Percentiles rank a stretch among this genome's conserved stretches.
These are phyloP conservation scores for Sicus ferrugineus DNA, from an alignment of 2,888 invertebrate species.

Conservation along the genomic window DNA sequence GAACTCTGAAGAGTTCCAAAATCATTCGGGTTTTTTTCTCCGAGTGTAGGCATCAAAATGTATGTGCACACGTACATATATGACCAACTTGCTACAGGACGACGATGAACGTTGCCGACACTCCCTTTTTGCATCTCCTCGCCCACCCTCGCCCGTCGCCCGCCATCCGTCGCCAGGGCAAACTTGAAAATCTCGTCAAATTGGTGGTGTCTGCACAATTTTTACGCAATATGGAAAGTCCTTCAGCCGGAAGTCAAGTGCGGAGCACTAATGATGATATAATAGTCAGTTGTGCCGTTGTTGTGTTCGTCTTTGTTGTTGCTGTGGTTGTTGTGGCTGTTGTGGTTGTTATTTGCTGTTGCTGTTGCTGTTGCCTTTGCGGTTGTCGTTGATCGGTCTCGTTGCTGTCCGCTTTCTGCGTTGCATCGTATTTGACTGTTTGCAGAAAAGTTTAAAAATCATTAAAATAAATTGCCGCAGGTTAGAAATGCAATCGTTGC, in stretches of 20 bases:
- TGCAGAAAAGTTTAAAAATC: slow-evolving; percentile 42
- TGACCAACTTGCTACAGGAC: not conserved
- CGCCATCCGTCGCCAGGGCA: not conserved
- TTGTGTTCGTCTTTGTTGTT: slow-evolving; percentile 21
- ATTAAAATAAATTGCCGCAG: slow-evolving; percentile 43
- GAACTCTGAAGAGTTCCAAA: no score
- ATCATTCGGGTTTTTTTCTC: not conserved
- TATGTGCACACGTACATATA: not conserved
- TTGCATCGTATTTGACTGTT: slow-evolving; percentile 2
- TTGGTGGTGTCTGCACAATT: slow-evolving; percentile 42
- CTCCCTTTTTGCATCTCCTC: not conserved
- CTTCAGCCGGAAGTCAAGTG: slow-evolving; percentile 56
- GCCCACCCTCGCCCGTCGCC: not conserved
- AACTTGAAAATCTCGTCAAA: slow-evolving; percentile 30
- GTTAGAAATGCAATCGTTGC: slow-evolving; percentile 35
- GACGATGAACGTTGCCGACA: not conserved
- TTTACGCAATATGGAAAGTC: slow-evolving; percentile 46
- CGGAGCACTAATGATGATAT: slow-evolving; percentile 40
- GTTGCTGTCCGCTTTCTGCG: not conserved
- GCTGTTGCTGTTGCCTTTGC: slow-evolving; percentile 25
- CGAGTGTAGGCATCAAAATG: not conserved
- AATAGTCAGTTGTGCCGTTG: slow-evolving; percentile 39
- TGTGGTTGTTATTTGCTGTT: slow-evolving; percentile 15
- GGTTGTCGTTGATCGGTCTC: not conserved
- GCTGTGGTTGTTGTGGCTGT: slow-evolving; percentile 17